Evolutionary conservation across 1,140 invertebrate species (phyloP), one percentile per base, ranked within the genome.

Genomic region (Bombus sibiricus): DNA sequence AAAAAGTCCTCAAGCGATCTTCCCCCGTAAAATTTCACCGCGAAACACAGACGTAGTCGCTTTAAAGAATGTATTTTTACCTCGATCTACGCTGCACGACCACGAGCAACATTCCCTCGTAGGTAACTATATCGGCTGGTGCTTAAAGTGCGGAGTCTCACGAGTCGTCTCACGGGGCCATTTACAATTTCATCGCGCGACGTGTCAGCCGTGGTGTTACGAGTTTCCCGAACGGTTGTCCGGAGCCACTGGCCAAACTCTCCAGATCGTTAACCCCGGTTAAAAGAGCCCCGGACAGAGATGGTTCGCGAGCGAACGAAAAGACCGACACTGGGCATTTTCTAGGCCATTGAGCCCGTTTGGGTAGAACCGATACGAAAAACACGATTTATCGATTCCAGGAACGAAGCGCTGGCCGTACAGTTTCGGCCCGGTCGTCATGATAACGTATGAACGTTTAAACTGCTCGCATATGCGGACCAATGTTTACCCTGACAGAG

Each of bases 101-200:
- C 81, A 57, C 28, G 43, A 69, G 37, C 73, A 68, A 78, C 37
- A 66, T 69, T 25, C 57, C 71, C 81, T 37, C n/a, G 34, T 37
- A 12, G 39, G 43, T 53, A 68, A 53, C 47, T 53, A 53, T 53
- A 76, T 76, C 81, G 62, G 34, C 25, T 34, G 34, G 81, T 69
- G 41, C 81, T 83, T 69, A 34, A 78, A 59, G 66, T 62, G 66
- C 57, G n/a, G 47, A 84, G 83, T 85, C 83, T 72, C 83, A 37
- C 76, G 83, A 69, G 18, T 43, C 83, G 66, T 80, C 83, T 68
- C 83, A 47, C 47, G 83, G 77, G 83, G 53, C 76, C 76, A 79
- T 85, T 85, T 85, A 85, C 77, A 80, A 85, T 85, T 80, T 85
- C 83, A 85, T 80, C 83, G 68, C 68, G 43, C 53, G 41, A 78